These are phyloP conservation scores for Acrobasis repandana DNA, from an alignment of 2,888 invertebrate genomes.

Conservation along the genomic window DNA sequence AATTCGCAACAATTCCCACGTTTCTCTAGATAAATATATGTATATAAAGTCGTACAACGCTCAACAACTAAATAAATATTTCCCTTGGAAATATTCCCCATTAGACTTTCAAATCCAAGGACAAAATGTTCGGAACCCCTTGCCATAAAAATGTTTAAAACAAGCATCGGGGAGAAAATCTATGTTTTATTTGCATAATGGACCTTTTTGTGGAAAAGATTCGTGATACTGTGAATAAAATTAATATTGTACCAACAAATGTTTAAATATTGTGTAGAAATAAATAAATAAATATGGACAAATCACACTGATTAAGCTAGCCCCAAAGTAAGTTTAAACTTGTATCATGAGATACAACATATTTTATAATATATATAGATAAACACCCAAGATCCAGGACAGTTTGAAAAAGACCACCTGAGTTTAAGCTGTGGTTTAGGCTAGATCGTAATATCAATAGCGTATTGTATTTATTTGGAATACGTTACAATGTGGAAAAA, in stretches of 20 bases:
- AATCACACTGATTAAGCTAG: no score
- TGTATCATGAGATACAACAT: no score
- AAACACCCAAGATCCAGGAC: no score
- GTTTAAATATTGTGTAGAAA: no score
- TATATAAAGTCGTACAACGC: conserved; percentile 3
- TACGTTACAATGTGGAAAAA: no score
- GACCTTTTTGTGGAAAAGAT: neutral
- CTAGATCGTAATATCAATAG: no score
- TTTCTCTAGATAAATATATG: conserved; percentile 11
- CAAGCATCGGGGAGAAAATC: conserved; percentile 1
- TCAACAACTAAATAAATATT: conserved; percentile 17
- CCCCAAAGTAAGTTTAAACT: no score
- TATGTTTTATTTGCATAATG: conserved; percentile 2
- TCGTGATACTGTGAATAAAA: neutral
- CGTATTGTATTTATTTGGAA: no score
- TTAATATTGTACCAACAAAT: neutral
- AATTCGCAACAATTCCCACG: conserved; percentile 9
- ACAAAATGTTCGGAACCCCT: conserved; percentile 7
- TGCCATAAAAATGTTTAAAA: conserved; percentile 3
- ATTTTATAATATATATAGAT: no score
- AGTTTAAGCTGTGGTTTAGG: no score
- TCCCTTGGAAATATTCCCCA: conserved; percentile 15
- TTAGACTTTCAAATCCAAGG: conserved; percentile 12
- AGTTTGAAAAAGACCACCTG: no score
- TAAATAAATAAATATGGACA: no score